Percentiles rank a stretch among this genome's conserved stretches.
These are phyloP conservation scores for Nymphicus hollandicus DNA, from an alignment of 2,113 vertebrate species.

Conservation along the genomic window DNA sequence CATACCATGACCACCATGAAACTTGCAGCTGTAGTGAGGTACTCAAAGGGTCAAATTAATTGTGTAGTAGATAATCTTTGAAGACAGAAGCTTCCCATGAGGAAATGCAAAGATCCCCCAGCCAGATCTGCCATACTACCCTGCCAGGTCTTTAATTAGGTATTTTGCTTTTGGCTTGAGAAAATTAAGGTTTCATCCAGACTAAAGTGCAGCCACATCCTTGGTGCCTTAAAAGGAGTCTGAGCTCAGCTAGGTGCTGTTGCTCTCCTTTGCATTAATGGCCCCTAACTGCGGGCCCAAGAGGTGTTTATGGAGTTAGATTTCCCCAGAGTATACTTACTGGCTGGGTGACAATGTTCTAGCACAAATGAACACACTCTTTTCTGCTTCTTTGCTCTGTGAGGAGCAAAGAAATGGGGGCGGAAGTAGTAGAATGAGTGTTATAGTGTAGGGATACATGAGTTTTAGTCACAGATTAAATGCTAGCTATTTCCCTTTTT, in stretches of 20 bases:
- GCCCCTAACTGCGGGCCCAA: neutral
- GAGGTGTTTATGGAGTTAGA: neutral
- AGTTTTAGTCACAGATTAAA: neutral
- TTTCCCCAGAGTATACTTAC: neutral
- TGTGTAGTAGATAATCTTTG: neutral
- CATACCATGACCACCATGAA: neutral
- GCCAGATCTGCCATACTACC: neutral
- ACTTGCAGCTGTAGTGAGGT: neutral
- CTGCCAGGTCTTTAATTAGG: neutral
- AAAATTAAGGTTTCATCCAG: neutral
- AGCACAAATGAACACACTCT: neutral
- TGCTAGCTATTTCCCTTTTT: neutral
- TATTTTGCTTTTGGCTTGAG: neutral
- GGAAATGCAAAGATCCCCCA: neutral
- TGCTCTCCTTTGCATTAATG: neutral
- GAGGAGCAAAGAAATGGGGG: neutral
- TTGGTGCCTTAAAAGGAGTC: neutral
- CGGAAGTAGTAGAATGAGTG: neutral
- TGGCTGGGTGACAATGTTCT: neutral
- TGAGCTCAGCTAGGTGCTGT: neutral
- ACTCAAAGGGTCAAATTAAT: neutral
- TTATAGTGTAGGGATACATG: rapidly evolving
- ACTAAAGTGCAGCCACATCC: neutral
- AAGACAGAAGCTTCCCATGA: neutral
- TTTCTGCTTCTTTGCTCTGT: neutral